Percentiles rank a stretch among this genome's conserved stretches.
These are phyloP conservation scores for Nothoprocta pentlandii DNA, from an alignment of 2,113 vertebrate species.

Conservation along the genomic window DNA sequence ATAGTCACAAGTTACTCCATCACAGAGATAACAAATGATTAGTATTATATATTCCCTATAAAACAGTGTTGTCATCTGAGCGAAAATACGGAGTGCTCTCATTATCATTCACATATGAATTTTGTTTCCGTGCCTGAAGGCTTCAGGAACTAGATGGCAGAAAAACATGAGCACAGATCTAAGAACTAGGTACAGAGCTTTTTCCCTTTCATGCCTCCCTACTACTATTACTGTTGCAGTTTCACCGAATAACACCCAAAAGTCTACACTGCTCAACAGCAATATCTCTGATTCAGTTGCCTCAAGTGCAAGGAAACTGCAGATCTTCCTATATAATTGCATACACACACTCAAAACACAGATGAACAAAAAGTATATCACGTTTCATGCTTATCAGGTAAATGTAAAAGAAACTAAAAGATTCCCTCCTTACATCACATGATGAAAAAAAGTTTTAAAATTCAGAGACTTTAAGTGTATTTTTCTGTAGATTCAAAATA, in stretches of 20 bases:
- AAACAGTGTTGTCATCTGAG: slow-evolving; percentile 1
- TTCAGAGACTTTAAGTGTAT: not conserved
- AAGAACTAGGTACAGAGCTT: not conserved
- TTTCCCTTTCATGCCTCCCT: not conserved
- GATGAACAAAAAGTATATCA: not conserved
- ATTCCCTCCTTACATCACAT: not conserved
- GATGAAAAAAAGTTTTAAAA: not conserved
- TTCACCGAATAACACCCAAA: not conserved
- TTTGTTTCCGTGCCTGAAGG: slow-evolving; percentile 2
- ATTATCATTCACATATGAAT: slow-evolving; percentile 16
- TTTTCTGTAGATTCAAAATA: not conserved
- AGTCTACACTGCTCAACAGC: not conserved
- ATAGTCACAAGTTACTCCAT: not conserved
- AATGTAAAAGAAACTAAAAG: not conserved
- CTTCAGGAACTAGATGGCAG: not conserved
- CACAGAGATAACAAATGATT: not conserved
- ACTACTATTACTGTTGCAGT: not conserved
- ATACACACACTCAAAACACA: fast-evolving
- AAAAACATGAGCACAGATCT: not conserved
- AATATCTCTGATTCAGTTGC: not conserved
- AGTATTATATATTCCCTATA: not conserved
- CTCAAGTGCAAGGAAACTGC: not conserved
- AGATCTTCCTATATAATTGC: not conserved
- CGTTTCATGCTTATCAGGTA: not conserved
- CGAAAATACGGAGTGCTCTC: not conserved